These are phyloP conservation scores for Apomyelois bistriatella DNA, from an alignment of 2,888 invertebrate genomes.

Conservation along the genomic window DNA sequence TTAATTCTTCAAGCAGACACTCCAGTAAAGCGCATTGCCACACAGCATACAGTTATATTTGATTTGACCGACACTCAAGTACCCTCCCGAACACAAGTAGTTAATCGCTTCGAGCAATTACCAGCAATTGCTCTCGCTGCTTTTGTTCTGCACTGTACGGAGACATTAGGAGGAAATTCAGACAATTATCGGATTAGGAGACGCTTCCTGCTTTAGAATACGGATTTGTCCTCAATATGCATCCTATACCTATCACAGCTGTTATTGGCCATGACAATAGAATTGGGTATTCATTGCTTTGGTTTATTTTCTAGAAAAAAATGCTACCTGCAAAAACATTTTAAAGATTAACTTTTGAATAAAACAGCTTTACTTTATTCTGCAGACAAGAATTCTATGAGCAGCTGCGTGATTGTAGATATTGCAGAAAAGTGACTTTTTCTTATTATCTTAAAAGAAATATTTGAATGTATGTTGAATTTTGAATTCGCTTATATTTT, in stretches of 20 bases:
- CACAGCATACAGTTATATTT: constrained; percentile 8
- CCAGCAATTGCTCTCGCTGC: constrained; percentile 38
- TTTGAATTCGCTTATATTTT: too few relatives aligned
- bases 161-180: constrained; percentile 47
- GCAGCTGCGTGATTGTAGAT: too few relatives aligned
- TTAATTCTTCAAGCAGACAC: neutral
- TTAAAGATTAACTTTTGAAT: too few relatives aligned
- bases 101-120: constrained; percentile 41
- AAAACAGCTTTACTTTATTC: too few relatives aligned
- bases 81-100: constrained; percentile 39
- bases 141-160: constrained; percentile 28
- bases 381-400: too few relatives aligned
- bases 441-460: too few relatives aligned
- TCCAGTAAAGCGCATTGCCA: neutral
- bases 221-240: constrained; percentile 27
- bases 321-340: too few relatives aligned
- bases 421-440: too few relatives aligned
- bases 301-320: too few relatives aligned
- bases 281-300: too few relatives aligned
- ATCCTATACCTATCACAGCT: constrained; percentile 16
- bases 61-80: constrained; percentile 17
- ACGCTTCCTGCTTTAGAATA: constrained; percentile 49
- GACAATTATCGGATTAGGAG: constrained; percentile 70
- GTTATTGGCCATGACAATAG: neutral
- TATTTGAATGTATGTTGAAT: too few relatives aligned